phyloP scores from a whole-genome alignment of 2,797 vertebrate genomes.

The Sylvia borin region DNA sequence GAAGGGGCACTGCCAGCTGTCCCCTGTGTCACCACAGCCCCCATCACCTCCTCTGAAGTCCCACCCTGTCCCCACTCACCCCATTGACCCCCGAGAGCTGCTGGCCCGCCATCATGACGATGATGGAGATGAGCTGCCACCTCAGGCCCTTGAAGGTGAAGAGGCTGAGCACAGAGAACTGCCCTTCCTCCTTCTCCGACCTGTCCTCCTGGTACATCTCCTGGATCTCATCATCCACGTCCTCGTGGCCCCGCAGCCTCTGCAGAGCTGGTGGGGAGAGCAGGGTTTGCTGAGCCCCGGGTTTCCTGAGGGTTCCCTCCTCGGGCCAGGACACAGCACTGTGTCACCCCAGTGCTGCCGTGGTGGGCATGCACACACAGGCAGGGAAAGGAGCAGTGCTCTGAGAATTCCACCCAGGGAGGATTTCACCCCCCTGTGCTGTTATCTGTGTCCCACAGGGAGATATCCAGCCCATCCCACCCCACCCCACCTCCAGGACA shows the following conservation, averaged over 20 bases:
- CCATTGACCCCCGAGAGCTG: constrained; percentile 93
- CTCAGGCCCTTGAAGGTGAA: constrained; percentile 82
- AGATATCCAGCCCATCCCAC: background rate
- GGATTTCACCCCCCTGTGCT: background rate
- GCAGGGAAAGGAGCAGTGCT: background rate
- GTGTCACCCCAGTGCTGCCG: fast-evolving
- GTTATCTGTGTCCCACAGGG: background rate
- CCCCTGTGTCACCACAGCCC: background rate
- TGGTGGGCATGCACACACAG: background rate
- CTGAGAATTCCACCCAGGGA: background rate
- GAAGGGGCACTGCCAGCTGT: background rate
- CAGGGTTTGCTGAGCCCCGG: background rate
- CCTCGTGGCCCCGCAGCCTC: constrained; percentile 80
- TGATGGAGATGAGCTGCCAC: constrained; percentile 89
- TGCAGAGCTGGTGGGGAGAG: constrained; percentile 75
- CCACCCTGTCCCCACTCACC: constrained; percentile 61
- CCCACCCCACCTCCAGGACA: background rate
- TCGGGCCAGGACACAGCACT: fast-evolving
- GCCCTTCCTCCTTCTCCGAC: constrained; percentile 83
- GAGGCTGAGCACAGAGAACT: constrained; percentile 78
- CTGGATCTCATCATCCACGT: constrained; percentile 82
- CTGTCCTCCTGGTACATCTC: constrained; percentile 87
- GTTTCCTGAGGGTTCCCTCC: background rate
- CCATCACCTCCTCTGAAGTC: background rate
- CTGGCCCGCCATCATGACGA: constrained; percentile 89